These are phyloP conservation scores for Tigriopus japonicus DNA, from an alignment of 1,140 invertebrate genomes.

Conservation along the genomic window DNA sequence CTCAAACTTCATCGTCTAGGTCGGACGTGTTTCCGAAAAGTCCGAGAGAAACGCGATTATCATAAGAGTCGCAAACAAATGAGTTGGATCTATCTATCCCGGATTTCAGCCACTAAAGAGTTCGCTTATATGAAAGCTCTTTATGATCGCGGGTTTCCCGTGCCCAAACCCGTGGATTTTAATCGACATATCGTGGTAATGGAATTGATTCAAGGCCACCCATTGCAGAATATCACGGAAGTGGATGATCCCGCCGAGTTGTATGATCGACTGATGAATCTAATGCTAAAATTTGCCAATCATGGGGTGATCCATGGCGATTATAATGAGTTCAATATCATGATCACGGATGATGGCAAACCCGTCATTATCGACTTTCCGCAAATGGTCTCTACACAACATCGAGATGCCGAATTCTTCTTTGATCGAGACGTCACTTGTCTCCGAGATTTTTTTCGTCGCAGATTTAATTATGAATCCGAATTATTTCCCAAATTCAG, in stretches of 20 bases:
- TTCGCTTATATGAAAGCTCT: slow-evolving; percentile 96
- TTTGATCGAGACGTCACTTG: slow-evolving; percentile 92
- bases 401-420: slow-evolving; percentile 74
- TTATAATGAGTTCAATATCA: slow-evolving; percentile 98
- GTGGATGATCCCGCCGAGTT: slow-evolving; percentile 28
- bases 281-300: slow-evolving; percentile 75
- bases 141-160: slow-evolving; percentile 71
- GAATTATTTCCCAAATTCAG: slow-evolving; percentile 63
- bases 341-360: slow-evolving; percentile 54
- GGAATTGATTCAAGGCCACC: slow-evolving; percentile 54
- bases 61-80: slow-evolving; percentile 67
- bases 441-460: slow-evolving; percentile 74
- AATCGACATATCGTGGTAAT: slow-evolving; percentile 94
- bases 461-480: slow-evolving; percentile 78
- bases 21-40: slow-evolving; percentile 40
- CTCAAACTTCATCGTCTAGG: slow-evolving; percentile 67
- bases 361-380: slow-evolving; percentile 94
- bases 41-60: slow-evolving; percentile 93
- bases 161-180: slow-evolving; percentile 82
- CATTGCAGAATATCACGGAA: slow-evolving; percentile 27
- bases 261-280: slow-evolving; percentile 87
- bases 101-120: slow-evolving; percentile 90
- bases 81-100: slow-evolving; percentile 93
- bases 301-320: slow-evolving; percentile 95
- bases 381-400: slow-evolving; percentile 91